A percentile compares a stretch with the other conserved stretches of the same genome.
Evolutionary conservation across 2,113 vertebrate species (phyloP).

Genomic region (Noctilio leporinus): DNA sequence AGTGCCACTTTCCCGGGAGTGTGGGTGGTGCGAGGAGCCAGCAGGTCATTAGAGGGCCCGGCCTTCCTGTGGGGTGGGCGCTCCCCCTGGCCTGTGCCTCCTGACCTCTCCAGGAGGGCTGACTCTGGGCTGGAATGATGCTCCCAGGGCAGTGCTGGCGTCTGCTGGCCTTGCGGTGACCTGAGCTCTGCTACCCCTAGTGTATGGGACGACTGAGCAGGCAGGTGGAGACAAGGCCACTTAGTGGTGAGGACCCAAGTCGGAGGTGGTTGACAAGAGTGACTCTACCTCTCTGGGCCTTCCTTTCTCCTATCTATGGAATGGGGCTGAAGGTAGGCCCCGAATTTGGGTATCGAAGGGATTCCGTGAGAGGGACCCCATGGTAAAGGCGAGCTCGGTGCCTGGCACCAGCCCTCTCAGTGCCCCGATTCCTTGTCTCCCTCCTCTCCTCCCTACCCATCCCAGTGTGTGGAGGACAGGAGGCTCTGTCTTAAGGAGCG

Average conservation of each 20-base stretch:
- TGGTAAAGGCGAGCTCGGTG: not conserved
- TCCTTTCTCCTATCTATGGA: not conserved
- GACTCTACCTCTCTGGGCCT: not conserved
- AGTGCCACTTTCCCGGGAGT: slow-evolving; percentile 7
- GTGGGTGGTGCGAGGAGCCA: slow-evolving; percentile 46
- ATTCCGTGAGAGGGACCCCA: not conserved
- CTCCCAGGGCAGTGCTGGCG: not conserved
- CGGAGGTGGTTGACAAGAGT: not conserved
- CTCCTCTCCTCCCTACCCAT: not conserved
- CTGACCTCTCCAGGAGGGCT: not conserved
- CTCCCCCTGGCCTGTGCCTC: not conserved
- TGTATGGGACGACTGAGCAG: not conserved
- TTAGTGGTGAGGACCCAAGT: fast-evolving
- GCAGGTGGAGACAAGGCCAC: not conserved
- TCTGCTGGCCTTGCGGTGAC: slow-evolving; percentile 52
- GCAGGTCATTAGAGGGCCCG: slow-evolving; percentile 53
- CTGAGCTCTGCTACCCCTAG: not conserved
- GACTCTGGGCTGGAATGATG: not conserved
- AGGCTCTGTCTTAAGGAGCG: not conserved
- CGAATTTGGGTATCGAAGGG: fast-evolving
- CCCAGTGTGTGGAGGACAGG: not conserved
- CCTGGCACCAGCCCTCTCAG: not conserved
- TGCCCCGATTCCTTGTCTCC: not conserved
- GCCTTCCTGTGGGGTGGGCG: slow-evolving; percentile 27
- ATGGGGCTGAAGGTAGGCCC: not conserved